Percentiles rank a stretch among this genome's conserved stretches.
phyloP scores from a whole-genome alignment of 1,140 invertebrate species.

The Ladona fulva region DNA sequence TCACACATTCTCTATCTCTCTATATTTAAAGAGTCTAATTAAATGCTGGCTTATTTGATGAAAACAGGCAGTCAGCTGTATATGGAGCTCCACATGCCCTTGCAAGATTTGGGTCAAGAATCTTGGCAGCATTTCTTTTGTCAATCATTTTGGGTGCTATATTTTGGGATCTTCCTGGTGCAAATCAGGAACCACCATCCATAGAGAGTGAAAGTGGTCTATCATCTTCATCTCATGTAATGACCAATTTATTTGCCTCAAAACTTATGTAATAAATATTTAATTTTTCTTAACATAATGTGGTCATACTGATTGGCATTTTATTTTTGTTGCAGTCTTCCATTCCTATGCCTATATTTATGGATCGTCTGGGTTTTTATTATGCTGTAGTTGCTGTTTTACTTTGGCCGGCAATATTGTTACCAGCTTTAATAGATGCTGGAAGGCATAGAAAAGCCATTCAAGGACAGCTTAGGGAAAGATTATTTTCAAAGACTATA shows the following conservation, averaged over 20 bases:
- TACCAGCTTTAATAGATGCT: constrained; percentile 56
- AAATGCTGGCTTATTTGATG: not conserved
- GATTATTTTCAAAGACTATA: constrained; percentile 65
- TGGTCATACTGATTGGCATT: too few relatives aligned
- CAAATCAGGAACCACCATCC: not conserved
- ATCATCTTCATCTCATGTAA: not conserved
- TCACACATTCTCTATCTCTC: not conserved
- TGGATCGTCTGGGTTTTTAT: constrained; percentile 67
- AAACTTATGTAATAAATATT: not conserved
- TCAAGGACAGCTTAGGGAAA: constrained; percentile 66
- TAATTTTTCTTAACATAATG: too few relatives aligned
- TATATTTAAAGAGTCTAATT: not conserved
- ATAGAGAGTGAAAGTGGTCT: not conserved
- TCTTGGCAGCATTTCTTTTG: constrained; percentile 54
- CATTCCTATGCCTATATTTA: not conserved
- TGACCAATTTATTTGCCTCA: too few relatives aligned
- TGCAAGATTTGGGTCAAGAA: constrained; percentile 36
- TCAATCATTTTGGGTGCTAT: constrained; percentile 77
- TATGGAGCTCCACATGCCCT: constrained; percentile 62
- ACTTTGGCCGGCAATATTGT: constrained; percentile 65
- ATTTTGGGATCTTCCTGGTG: constrained; percentile 68
- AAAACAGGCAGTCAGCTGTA: constrained; percentile 64
- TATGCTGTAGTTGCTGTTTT: constrained; percentile 69
- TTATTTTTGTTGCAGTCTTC: not conserved
- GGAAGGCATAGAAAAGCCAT: constrained; percentile 56